Conservation (phyloP, 1,140 invertebrate genomes). For the Leucophenga varia region DNA sequence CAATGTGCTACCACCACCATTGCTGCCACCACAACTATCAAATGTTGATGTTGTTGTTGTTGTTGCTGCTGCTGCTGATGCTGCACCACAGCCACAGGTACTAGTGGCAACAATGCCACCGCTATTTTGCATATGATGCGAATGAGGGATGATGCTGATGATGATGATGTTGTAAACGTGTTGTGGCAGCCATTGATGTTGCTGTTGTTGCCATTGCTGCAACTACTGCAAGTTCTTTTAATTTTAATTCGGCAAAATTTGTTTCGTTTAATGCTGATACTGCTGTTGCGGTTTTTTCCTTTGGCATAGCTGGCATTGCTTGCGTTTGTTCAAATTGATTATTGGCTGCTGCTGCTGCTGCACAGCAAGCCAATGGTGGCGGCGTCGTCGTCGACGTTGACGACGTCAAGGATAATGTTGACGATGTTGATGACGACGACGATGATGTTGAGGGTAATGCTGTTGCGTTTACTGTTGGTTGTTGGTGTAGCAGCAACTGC, state of each 20-base stretch:
- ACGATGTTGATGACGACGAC: constrained; percentile 29
- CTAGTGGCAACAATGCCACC: too few species aligned
- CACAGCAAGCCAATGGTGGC: constrained; percentile 26
- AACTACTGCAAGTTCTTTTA: constrained; percentile 29
- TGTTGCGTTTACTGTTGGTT: constrained; percentile 31
- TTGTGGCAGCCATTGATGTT: constrained; percentile 20
- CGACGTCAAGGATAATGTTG: constrained; percentile 18
- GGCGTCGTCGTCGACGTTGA: constrained; percentile 24
- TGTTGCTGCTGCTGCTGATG: constrained; percentile 21
- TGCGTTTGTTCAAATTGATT: constrained; percentile 27
- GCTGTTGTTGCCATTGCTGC: constrained; percentile 29
- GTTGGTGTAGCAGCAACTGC: neutral
- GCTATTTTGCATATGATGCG: neutral
- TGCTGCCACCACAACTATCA: neutral
- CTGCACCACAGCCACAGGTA: constrained; percentile 34
- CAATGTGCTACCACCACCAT: neutral
- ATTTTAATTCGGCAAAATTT: constrained; percentile 37
- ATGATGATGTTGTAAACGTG: constrained; percentile 25
- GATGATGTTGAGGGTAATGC: constrained; percentile 15
- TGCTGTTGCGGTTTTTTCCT: constrained; percentile 48
- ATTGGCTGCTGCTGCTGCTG: constrained; percentile 20
- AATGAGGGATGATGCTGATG: constrained; percentile 31
- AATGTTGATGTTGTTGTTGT: constrained; percentile 21
- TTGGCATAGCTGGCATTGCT: constrained; percentile 54
- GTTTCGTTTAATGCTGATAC: constrained; percentile 40